Evolutionary conservation across 2,888 invertebrate genomes (phyloP).

Genomic region (Mamestra brassicae): DNA sequence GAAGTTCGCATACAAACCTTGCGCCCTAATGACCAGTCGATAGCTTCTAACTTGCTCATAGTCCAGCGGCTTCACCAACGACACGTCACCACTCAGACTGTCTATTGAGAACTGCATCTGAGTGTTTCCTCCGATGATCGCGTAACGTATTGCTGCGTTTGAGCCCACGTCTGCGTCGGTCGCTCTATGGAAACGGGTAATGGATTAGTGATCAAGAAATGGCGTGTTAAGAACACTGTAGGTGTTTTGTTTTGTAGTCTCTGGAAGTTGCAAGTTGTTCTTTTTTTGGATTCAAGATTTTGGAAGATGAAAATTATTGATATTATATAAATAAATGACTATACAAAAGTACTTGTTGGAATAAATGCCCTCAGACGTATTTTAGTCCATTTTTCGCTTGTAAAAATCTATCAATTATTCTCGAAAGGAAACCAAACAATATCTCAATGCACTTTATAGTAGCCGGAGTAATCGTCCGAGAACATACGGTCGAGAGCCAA

Average conservation of each 20-base stretch:
- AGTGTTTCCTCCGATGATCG: constrained; percentile 98
- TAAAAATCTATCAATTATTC: not conserved
- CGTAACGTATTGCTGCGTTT: constrained; percentile 98
- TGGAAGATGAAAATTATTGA: too few relatives aligned
- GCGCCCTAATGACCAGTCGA: constrained; percentile 97
- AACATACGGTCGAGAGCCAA: not conserved
- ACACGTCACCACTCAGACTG: constrained; percentile 97
- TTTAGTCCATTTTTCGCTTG: not conserved
- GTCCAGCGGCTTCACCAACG: constrained; percentile 96
- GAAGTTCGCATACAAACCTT: constrained; percentile 86
- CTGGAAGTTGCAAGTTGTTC: not conserved
- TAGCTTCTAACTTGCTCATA: constrained; percentile 97
- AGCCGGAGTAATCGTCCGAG: not conserved
- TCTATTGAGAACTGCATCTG: constrained; percentile 98
- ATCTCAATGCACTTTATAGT: not conserved
- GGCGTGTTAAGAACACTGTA: not conserved
- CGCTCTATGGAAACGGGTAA: constrained; percentile 91
- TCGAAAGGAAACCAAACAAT: not conserved
- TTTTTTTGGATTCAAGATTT: not conserved
- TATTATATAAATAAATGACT: not conserved
- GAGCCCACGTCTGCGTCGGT: constrained; percentile 97
- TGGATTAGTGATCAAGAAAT: constrained; percentile 29
- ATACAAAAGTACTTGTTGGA: not conserved
- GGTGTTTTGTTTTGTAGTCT: not conserved
- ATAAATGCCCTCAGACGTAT: not conserved